These are phyloP conservation scores for Tinea semifulvella DNA, from an alignment of 2,888 invertebrate species.

Conservation along the genomic window DNA sequence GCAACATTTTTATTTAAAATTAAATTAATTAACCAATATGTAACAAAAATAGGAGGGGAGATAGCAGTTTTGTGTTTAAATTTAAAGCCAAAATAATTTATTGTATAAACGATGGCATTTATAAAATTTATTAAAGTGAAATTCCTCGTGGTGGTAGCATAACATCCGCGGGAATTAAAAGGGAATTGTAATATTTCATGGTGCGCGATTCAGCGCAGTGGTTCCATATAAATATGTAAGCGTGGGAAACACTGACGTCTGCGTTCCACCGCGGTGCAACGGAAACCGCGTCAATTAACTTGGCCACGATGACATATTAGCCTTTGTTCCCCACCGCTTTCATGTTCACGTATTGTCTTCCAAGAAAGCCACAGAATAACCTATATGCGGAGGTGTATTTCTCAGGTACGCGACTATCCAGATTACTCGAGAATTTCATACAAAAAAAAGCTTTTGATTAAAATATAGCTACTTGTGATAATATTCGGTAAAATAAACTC, in stretches of 20 bases:
- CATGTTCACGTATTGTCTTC: constrained; percentile 32
- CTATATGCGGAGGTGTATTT: neutral
- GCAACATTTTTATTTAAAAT: too few species aligned
- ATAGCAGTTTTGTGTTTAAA: constrained; percentile 2
- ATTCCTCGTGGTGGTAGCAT: constrained; percentile 12
- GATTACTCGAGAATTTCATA: constrained; percentile 3
- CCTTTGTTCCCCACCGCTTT: constrained; percentile 49
- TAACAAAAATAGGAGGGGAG: neutral
- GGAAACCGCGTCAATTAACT: constrained; percentile 66
- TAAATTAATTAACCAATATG: too few species aligned
- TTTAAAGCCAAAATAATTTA: constrained; percentile 3
- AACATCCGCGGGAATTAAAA: constrained; percentile 24
- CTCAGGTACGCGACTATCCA: neutral
- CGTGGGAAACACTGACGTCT: constrained; percentile 56
- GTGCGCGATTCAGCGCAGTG: constrained; percentile 28
- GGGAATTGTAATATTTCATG: constrained; percentile 29
- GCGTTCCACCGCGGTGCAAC: constrained; percentile 56
- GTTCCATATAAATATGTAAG: constrained; percentile 56
- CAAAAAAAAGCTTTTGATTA: too few species aligned
- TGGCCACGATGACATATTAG: constrained; percentile 62
- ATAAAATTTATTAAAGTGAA: constrained; percentile 12
- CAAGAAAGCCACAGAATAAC: constrained; percentile 28
- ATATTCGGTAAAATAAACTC: constrained; percentile 1
- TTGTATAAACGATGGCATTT: constrained; percentile 9
- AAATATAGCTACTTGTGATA: neutral